A percentile compares a stretch with the other conserved stretches of the same genome.
Conservation (phyloP, 2,888 invertebrate genomes). For the Sesamia inferens region DNA sequence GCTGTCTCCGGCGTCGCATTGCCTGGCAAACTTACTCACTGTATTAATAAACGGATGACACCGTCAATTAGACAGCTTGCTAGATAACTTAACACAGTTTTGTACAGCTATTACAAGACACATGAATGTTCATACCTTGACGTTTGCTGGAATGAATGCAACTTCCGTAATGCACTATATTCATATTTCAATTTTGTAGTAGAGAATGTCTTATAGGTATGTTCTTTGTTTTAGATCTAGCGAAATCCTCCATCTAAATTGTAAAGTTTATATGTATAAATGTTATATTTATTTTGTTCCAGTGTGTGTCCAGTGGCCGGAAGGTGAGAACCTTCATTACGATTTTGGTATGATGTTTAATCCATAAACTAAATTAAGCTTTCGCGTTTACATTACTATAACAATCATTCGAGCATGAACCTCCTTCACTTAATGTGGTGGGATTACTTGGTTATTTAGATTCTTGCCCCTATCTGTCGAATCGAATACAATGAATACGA, state of each 20-base stretch:
- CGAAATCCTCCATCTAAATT: conserved; percentile 27
- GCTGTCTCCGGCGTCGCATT: conserved; percentile 82
- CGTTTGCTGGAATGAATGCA: conserved; percentile 84
- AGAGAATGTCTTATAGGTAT: conserved; percentile 85
- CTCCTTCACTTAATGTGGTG: conserved; percentile 83
- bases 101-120: conserved; percentile 66
- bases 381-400: conserved; percentile 85
- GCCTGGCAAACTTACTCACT: conserved; percentile 73
- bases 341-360: conserved; percentile 69
- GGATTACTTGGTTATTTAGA: conserved; percentile 83
- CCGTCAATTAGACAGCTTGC: conserved; percentile 81
- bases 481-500: conserved; percentile 24
- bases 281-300: conserved; percentile 89
- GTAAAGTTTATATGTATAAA: conserved; percentile 37
- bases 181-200: conserved; percentile 81
- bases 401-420: conserved; percentile 88
- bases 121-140: conserved; percentile 73
- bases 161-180: conserved; percentile 82
- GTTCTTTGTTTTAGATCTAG: conserved; percentile 80
- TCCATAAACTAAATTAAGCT: conserved; percentile 78
- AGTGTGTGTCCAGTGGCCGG: conserved; percentile 98
- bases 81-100: conserved; percentile 76
- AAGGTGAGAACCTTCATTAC: conserved; percentile 91
- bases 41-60: conserved; percentile 74
- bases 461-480: conserved; percentile 62